Evolutionary conservation across 1,140 invertebrate species (phyloP), one percentile per base, ranked within the genome.

Genomic region (Caenorhabditis brenneri): DNA sequence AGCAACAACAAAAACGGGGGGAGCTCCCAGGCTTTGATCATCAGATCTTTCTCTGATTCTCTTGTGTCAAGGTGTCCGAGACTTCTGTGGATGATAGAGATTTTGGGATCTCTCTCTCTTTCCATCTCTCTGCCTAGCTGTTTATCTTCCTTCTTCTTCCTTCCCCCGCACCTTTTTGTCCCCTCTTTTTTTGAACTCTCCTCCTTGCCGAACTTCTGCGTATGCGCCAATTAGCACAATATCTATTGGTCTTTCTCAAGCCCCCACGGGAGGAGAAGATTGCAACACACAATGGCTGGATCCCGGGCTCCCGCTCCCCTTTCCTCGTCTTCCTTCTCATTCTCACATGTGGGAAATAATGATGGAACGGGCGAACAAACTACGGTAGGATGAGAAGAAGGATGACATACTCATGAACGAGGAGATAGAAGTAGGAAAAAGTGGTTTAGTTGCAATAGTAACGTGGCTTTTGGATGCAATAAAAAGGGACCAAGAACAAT

Each of bases 351-450:
- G 65, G 65, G 36, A 65, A 65, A 36, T 36, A 36, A 65, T 65
- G 58, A 65, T 65, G 58, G 58, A 74, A 74, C 65, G 65, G 65
- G 65, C 36, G 65, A 74, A 74, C 33, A 74, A 74, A 74, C 65
- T 74, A 74, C 65, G 4, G 65, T 39, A 74, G 65, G 53, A n/a
- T n/a, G n/a, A 1, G 42, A 16, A 46, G 42, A 9, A 46, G 4
- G 10, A 46, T 12, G 16, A 51, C 19, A n/a, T 51, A 22, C 19
- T 51, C n/a, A n/a, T 51, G 15, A 7, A n/a, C 19, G 22, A n/a
- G 49, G 22, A n/a, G 15, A n/a, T 1, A n/a, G 49, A 51, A n/a
- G 19, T n/a, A 51, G 15, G 53, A 55, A 15, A 55, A 55, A 27
- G 53, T 55, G 53, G 53, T 55, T 55, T 55, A 55, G 53, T 51